phyloP scores from a whole-genome alignment of 2,113 vertebrate species.

The Platichthys flesus region DNA sequence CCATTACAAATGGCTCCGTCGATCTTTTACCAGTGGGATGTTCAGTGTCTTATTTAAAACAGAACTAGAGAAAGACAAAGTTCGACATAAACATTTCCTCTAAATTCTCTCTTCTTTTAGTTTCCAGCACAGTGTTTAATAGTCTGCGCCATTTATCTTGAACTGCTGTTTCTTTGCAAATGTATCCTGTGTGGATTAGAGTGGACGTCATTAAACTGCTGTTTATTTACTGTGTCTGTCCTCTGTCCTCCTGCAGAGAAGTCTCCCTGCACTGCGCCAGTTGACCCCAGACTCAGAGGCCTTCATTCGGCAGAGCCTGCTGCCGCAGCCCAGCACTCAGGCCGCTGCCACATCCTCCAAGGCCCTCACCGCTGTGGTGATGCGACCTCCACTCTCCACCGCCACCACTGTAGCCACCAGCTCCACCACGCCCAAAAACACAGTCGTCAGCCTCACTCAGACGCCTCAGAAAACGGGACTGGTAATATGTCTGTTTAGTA shows the following conservation, averaged over 20 bases:
- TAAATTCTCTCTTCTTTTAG: no score
- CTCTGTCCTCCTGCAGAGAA: slow-evolving; percentile 68
- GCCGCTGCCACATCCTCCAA: slow-evolving; percentile 77
- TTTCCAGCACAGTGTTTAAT: no score
- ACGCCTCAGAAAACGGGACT: slow-evolving; percentile 86
- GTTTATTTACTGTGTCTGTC: background rate
- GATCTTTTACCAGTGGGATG: background rate
- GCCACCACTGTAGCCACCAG: slow-evolving; percentile 73
- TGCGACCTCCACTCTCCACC: slow-evolving; percentile 86
- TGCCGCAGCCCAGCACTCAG: slow-evolving; percentile 84
- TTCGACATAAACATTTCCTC: background rate
- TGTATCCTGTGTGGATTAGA: no score
- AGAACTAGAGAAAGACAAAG: background rate
- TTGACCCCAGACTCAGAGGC: slow-evolving; percentile 92
- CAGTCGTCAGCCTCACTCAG: slow-evolving; percentile 90
- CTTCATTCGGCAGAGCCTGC: slow-evolving; percentile 96
- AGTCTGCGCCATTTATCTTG: no score
- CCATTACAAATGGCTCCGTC: background rate
- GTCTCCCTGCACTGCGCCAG: slow-evolving; percentile 94
- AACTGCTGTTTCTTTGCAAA: no score
- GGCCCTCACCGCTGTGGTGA: slow-evolving; percentile 86
- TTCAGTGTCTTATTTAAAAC: background rate
- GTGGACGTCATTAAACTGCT: no score
- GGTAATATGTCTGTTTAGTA: slow-evolving; percentile 70
- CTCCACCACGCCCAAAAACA: slow-evolving; percentile 65